These are phyloP conservation scores for Ceratotherium simum DNA, from an alignment of 2,113 vertebrate genomes.

Conservation along the genomic window DNA sequence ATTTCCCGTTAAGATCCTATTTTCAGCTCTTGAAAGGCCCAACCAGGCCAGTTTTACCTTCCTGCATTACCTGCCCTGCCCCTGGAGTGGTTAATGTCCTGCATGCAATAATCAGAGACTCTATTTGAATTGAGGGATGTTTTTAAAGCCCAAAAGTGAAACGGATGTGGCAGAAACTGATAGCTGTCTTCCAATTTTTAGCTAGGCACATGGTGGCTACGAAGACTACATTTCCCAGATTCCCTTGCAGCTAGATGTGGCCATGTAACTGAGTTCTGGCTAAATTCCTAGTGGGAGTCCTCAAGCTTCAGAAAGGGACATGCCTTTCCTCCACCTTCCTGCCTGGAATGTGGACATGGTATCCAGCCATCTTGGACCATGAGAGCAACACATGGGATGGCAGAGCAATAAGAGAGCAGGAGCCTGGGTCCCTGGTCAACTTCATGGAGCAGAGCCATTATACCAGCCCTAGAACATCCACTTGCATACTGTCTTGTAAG, in stretches of 20 bases:
- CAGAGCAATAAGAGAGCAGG: background rate
- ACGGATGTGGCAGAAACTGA: background rate
- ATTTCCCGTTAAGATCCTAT: slow-evolving; percentile 28
- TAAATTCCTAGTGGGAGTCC: background rate
- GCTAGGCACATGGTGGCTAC: background rate
- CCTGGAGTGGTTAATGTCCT: background rate
- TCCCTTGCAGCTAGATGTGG: slow-evolving; percentile 9
- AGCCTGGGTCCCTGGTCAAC: background rate
- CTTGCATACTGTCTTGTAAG: background rate
- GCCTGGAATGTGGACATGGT: background rate
- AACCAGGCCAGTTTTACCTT: background rate
- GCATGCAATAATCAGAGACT: background rate
- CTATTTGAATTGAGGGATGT: background rate
- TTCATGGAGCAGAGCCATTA: background rate
- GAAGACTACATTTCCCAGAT: background rate
- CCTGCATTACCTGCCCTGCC: background rate
- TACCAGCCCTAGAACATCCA: background rate
- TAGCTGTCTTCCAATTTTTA: background rate
- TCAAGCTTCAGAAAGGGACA: background rate
- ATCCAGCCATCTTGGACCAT: background rate
- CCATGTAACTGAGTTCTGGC: background rate
- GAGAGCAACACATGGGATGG: background rate
- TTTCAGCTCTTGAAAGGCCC: slow-evolving; percentile 25
- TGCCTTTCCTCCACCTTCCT: background rate
- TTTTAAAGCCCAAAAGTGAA: background rate